Evolutionary conservation across 1,140 invertebrate species (phyloP).

Genomic region (Gryon sp.): DNA sequence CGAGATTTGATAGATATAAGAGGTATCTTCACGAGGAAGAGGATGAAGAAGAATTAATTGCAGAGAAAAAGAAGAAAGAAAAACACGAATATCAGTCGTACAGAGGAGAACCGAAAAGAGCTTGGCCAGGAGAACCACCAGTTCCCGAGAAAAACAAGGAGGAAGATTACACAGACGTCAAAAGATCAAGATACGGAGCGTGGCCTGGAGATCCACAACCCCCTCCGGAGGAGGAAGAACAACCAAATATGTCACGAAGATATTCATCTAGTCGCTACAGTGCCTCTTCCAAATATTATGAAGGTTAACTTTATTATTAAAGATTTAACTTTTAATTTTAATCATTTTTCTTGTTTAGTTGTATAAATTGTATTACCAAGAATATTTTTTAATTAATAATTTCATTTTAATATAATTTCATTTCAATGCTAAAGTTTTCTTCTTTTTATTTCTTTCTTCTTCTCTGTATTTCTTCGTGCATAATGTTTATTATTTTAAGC

Average conservation of each 20-base stretch:
- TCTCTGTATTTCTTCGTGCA: too few relatives aligned
- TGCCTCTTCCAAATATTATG: conserved; percentile 81
- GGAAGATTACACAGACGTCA: conserved; percentile 57
- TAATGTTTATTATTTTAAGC: too few relatives aligned
- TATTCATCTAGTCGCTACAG: conserved; percentile 81
- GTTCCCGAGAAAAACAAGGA: conserved; percentile 65
- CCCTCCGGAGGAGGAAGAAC: conserved; percentile 72
- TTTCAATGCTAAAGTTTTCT: too few relatives aligned
- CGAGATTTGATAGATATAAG: conserved; percentile 29
- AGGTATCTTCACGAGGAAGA: conserved; percentile 31
- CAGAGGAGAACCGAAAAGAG: conserved; percentile 52
- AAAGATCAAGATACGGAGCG: conserved; percentile 59
- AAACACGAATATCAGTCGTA: conserved; percentile 62
- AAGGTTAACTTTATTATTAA: conserved; percentile 77
- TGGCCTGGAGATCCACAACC: conserved; percentile 58
- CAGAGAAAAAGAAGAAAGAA: conserved; percentile 54
- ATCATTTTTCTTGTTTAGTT: too few relatives aligned
- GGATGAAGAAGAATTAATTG: conserved; percentile 36
- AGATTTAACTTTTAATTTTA: too few relatives aligned
- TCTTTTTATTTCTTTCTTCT: too few relatives aligned
- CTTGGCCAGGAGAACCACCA: conserved; percentile 62
- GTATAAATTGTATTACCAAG: too few relatives aligned
- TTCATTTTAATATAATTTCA: too few relatives aligned
- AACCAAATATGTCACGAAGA: conserved; percentile 81
- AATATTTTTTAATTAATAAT: too few relatives aligned